Base-by-base conservation (phyloP, 2,888 invertebrate species). In the Tachystola acroxantha region DNA sequence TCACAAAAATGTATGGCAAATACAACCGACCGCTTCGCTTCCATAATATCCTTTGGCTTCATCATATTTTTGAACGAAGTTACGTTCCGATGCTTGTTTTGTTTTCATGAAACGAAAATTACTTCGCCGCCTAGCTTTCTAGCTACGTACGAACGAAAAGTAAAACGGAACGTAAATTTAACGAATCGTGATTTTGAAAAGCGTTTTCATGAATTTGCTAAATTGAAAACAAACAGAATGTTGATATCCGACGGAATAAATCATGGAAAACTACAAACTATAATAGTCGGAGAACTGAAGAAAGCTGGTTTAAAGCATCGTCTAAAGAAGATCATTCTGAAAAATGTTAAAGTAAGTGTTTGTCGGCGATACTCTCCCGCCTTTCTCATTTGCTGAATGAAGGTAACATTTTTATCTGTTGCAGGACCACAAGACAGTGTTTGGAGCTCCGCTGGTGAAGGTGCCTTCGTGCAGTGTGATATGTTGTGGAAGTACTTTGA, bases 221-320 rank as follows among this genome's bases (percentile, higher is more conserved):
- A 61, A 16, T 16, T 16, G 3, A 6, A 16, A 16, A 6, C 6
- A 16, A 65, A 58, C 54, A 68, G 77, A 70, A 88, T 88, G 87
- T 66, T 88, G 50, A 76, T 88, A 69, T 85, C 84, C 40, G 86
- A 87, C 55, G 81, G 86, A 39, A 79, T 85, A 45, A 87, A 88
- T 64, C 80, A 82, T 47, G 70, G 75, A 19, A 84, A 87, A 68
- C 59, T 88, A 40, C 87, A 87, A 58, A 74, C 77, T 42, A 85
- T 91, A 47, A 89, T 93, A 36, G 81, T 91, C 10, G 89, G 88
- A 43, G 91, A 93, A 71, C 75, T 94, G 32, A 90, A 91, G 56
- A 89, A 89, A 59, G 88, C 91, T 34, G 93, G 93, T 26, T 88
- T 94, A 48, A 94, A 94, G 67, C 91, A 91, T 64, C 88, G 92